These are phyloP conservation scores for Tenrec ecaudatus DNA, from an alignment of 2,113 vertebrate genomes.

Conservation along the genomic window DNA sequence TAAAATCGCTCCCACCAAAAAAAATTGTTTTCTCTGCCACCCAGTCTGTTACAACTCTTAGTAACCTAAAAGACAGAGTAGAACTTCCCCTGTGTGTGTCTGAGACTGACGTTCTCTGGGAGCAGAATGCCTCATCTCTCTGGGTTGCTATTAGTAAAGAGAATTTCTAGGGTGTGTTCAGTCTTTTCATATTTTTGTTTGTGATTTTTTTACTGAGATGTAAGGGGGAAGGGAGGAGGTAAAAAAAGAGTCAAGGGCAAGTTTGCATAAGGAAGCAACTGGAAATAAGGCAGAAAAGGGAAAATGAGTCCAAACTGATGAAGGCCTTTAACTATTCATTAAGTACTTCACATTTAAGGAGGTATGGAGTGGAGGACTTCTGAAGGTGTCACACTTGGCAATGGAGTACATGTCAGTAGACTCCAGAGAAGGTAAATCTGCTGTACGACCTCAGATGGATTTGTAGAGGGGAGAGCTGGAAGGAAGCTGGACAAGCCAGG, in stretches of 20 bases:
- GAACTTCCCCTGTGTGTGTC: no score
- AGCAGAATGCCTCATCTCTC: no score
- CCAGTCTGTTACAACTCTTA: no score
- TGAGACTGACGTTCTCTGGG: no score
- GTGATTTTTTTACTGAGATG: no score
- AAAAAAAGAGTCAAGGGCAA: neutral
- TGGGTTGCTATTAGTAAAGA: neutral
- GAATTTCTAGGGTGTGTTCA: no score
- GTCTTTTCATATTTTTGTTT: no score
- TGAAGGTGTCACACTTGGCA: slow-evolving; percentile 39
- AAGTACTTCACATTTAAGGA: slow-evolving; percentile 51
- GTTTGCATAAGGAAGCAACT: neutral
- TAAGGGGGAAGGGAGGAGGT: neutral
- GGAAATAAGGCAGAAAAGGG: slow-evolving; percentile 11
- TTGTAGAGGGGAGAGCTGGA: slow-evolving; percentile 13
- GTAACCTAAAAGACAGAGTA: no score
- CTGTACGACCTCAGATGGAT: neutral
- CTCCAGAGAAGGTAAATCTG: neutral
- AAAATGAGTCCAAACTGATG: neutral
- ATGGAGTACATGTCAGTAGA: neutral
- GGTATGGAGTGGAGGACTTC: neutral
- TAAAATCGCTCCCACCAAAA: no score
- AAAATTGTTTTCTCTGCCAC: no score
- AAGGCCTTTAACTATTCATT: slow-evolving; percentile 50
- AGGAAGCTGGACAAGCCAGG: neutral